Evolutionary conservation across 92 coral and sea anemone species (phyloP).

Genomic region (Meandrina meandrites): DNA sequence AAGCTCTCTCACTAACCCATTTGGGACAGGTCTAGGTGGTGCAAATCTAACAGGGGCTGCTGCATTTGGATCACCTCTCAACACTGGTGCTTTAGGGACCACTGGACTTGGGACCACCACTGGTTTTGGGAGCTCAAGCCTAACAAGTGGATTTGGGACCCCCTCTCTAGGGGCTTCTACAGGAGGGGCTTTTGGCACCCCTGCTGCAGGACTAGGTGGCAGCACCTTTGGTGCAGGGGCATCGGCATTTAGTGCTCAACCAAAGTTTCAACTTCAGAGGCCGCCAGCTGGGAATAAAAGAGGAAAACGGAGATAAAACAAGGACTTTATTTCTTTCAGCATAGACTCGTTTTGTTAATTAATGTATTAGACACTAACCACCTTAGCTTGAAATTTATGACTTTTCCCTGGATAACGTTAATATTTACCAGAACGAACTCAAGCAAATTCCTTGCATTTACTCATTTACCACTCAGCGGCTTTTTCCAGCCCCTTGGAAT

Average conservation of each 20-base stretch:
- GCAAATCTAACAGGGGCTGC: constrained; percentile 7
- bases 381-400: too few species aligned
- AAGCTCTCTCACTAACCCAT: constrained; percentile 23
- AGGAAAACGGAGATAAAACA: constrained; percentile 80
- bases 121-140: constrained; percentile 61
- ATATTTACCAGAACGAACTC: too few species aligned
- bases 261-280: constrained; percentile 85
- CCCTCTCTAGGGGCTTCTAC: constrained; percentile 57
- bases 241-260: constrained; percentile 63
- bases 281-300: constrained; percentile 94
- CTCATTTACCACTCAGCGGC: too few species aligned
- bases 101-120: constrained; percentile 62
- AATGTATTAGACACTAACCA: too few species aligned
- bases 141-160: constrained; percentile 70
- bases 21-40: constrained; percentile 40
- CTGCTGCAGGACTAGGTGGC: constrained; percentile 54
- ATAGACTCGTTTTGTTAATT: too few species aligned
- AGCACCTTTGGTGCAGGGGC: constrained; percentile 36
- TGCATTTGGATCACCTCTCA: constrained; percentile 41
- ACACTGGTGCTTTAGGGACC: constrained; percentile 57
- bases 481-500: too few species aligned
- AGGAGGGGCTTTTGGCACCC: constrained; percentile 64
- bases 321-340: background rate
- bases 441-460: too few species aligned
- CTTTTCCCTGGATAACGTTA: too few species aligned